phyloP scores from a whole-genome alignment of 2,888 invertebrate species.

The Polymixis lichenea region DNA sequence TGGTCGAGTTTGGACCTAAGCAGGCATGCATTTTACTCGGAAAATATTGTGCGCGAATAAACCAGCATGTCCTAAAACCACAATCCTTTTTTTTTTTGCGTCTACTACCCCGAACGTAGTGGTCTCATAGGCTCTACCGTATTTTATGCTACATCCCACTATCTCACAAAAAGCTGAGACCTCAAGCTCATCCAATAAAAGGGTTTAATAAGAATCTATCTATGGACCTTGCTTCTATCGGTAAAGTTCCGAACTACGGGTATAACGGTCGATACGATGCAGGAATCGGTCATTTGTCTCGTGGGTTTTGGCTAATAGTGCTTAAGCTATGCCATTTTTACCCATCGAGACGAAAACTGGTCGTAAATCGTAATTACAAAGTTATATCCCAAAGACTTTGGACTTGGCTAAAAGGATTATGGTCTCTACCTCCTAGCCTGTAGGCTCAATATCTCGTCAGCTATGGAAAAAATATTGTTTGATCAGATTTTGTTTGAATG shows the following conservation, averaged over 20 bases:
- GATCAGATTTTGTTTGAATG: background rate
- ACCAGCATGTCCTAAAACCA: background rate
- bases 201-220: background rate
- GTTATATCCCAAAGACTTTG: slow-evolving; percentile 9
- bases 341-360: slow-evolving; percentile 10
- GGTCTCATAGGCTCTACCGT: background rate
- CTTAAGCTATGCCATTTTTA: slow-evolving; percentile 37
- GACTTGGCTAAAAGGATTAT: background rate
- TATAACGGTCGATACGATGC: background rate
- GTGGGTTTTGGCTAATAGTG: background rate
- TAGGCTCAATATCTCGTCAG: background rate
- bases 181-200: background rate
- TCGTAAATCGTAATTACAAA: slow-evolving; percentile 29
- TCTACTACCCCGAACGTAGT: too few species aligned
- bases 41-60: background rate
- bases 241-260: slow-evolving; percentile 7
- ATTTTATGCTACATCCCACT: background rate
- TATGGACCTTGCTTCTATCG: background rate
- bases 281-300: slow-evolving; percentile 1
- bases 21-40: background rate
- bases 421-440: background rate
- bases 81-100: background rate
- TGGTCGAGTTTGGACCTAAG: background rate
- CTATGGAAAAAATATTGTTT: background rate
- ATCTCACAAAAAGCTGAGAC: background rate